Percentiles rank a stretch among this genome's conserved stretches.
Conservation (phyloP, 2,797 vertebrate genomes). For the Poeciliopsis paucimaculata region DNA sequence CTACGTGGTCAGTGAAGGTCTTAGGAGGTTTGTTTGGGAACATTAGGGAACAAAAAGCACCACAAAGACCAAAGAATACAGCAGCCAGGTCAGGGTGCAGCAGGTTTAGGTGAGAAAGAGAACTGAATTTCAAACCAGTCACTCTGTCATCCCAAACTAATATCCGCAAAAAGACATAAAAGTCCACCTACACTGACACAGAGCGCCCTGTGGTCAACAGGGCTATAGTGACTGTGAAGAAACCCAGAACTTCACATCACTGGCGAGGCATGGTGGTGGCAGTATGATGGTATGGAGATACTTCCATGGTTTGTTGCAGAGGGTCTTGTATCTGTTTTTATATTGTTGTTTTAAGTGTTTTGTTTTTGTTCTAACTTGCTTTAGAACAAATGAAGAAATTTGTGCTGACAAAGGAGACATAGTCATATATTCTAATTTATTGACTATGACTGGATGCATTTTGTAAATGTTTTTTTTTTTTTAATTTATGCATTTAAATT, state of each 20-base stretch:
- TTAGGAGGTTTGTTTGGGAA: not conserved
- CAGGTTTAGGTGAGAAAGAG: not conserved
- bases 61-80: not conserved
- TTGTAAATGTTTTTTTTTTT: not conserved
- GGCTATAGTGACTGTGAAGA: not conserved
- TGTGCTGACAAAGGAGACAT: no score
- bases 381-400: no score
- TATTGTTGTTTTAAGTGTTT: no score
- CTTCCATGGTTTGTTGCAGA: no score
- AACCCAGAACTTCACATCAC: not conserved
- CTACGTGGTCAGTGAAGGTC: not conserved
- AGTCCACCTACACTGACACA: not conserved
- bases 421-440: not conserved
- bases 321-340: no score
- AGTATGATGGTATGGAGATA: no score
- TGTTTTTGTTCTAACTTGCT: no score
- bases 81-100: not conserved
- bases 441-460: not conserved
- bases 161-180: not conserved
- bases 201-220: not conserved
- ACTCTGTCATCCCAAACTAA: not conserved
- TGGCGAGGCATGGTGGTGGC: no score
- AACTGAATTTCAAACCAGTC: not conserved
- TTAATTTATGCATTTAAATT: conserved; percentile 4
- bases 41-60: not conserved